A percentile compares a stretch with the other conserved stretches of the same genome.
Evolutionary conservation across 1,140 invertebrate genomes (phyloP).

Genomic region (Drosophila persimilis): DNA sequence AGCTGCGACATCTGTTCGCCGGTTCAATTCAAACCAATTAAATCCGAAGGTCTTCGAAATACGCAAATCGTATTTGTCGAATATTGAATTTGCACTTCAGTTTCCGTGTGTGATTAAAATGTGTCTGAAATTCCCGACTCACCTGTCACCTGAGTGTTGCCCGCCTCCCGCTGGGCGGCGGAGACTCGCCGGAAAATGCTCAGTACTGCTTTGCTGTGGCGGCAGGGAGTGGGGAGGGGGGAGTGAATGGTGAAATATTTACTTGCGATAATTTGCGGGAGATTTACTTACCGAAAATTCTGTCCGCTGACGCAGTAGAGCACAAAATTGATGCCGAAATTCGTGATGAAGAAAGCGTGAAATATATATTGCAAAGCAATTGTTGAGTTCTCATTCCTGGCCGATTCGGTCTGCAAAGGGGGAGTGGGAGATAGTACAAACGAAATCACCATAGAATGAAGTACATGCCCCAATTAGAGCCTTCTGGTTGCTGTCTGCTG

Average conservation of each 20-base stretch:
- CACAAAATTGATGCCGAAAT: slow-evolving; percentile 94
- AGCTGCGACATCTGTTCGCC: no score
- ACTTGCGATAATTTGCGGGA: slow-evolving; percentile 25
- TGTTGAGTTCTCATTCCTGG: slow-evolving; percentile 63
- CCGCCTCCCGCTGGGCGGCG: slow-evolving; percentile 72
- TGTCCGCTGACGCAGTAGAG: slow-evolving; percentile 92
- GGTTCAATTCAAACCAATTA: no score
- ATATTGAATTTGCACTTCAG: neutral
- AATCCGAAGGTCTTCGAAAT: no score
- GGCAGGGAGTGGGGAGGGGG: neutral
- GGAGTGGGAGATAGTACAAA: neutral
- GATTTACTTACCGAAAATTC: slow-evolving; percentile 87
- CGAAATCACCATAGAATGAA: neutral
- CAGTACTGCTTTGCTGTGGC: slow-evolving; percentile 73
- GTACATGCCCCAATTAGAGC: slow-evolving; percentile 22
- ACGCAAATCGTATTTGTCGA: no score
- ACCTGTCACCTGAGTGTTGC: slow-evolving; percentile 84
- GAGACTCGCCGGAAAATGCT: slow-evolving; percentile 76
- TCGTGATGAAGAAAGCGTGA: slow-evolving; percentile 88
- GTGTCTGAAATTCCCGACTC: slow-evolving; percentile 37
- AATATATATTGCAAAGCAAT: slow-evolving; percentile 79
- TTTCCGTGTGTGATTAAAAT: slow-evolving; percentile 7
- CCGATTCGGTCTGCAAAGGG: slow-evolving; percentile 62
- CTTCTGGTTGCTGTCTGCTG: no score
- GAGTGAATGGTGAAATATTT: slow-evolving; percentile 12